Evolutionary conservation across 2,888 invertebrate species (phyloP).

Genomic region (Xanthorhoe designata): DNA sequence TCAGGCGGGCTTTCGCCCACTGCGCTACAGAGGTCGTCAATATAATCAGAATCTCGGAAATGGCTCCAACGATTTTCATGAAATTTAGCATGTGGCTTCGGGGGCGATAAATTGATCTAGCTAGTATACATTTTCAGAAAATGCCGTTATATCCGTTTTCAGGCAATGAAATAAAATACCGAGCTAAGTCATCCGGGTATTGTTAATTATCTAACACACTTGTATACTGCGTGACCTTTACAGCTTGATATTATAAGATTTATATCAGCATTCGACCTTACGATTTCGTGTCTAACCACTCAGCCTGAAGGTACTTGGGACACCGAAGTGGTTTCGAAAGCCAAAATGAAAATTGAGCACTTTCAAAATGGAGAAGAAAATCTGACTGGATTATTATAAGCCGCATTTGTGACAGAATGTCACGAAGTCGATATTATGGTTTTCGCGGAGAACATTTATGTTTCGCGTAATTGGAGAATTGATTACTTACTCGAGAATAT

Average conservation of each 20-base stretch:
- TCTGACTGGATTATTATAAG: constrained; percentile 1
- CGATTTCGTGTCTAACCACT: neutral
- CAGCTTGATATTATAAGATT: neutral
- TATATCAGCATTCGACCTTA: neutral
- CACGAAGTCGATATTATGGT: constrained; percentile 7
- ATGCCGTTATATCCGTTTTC: no score
- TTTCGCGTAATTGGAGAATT: neutral
- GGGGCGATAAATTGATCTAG: no score
- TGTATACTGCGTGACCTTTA: neutral
- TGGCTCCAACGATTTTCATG: no score
- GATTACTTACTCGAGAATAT: no score
- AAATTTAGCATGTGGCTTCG: no score
- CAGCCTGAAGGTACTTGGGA: neutral
- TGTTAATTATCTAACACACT: no score
- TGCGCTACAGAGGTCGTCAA: no score
- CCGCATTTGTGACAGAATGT: neutral
- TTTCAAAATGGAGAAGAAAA: neutral
- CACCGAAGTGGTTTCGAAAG: neutral
- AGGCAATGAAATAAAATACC: no score
- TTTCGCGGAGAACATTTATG: neutral
- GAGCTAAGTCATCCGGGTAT: no score
- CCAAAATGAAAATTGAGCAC: constrained; percentile 4
- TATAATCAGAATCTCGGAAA: no score
- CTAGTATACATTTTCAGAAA: no score
- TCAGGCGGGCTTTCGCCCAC: no score